A percentile compares a stretch with the other conserved stretches of the same genome.
phyloP scores from a whole-genome alignment of 30 jellyfish, hydroid and myxozoan species.

The Aurelia sp. region DNA sequence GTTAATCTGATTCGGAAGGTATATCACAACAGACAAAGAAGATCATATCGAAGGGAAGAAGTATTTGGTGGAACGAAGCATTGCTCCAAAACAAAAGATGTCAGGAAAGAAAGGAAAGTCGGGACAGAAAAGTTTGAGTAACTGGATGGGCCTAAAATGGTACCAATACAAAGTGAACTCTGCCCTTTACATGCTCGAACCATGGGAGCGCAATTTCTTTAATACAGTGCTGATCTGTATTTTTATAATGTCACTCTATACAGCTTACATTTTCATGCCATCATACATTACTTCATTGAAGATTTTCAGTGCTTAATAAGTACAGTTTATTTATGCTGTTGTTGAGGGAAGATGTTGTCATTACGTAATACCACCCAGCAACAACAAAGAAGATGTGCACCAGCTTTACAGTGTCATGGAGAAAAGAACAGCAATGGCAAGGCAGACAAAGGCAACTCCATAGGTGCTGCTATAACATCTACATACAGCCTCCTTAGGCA shows the following conservation, averaged over 20 bases:
- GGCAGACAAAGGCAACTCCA: no score
- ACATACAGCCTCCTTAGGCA: no score
- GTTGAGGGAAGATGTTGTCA: no score
- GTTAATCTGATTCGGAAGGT: no score
- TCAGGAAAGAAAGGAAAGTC: not conserved
- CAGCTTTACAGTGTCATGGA: no score
- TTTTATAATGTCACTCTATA: constrained; percentile 74
- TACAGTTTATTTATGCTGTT: no score
- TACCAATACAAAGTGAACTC: constrained; percentile 88
- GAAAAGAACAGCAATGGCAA: no score
- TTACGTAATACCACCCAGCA: no score
- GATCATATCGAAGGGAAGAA: no score
- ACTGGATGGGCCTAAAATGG: constrained; percentile 69
- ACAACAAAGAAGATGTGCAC: no score
- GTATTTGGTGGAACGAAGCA: not conserved
- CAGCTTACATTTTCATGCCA: constrained; percentile 89
- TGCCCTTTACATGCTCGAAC: constrained; percentile 90
- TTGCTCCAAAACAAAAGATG: not conserved
- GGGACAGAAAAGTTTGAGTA: constrained; percentile 10
- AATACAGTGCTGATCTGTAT: constrained; percentile 71
- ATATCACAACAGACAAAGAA: no score
- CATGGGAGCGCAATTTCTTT: constrained; percentile 85
- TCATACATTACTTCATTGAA: constrained; percentile 45
- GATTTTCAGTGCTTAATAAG: not conserved
- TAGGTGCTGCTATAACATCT: no score